Base-by-base conservation (phyloP, 2,113 vertebrate species). In the Drymodes brunneopygia region DNA sequence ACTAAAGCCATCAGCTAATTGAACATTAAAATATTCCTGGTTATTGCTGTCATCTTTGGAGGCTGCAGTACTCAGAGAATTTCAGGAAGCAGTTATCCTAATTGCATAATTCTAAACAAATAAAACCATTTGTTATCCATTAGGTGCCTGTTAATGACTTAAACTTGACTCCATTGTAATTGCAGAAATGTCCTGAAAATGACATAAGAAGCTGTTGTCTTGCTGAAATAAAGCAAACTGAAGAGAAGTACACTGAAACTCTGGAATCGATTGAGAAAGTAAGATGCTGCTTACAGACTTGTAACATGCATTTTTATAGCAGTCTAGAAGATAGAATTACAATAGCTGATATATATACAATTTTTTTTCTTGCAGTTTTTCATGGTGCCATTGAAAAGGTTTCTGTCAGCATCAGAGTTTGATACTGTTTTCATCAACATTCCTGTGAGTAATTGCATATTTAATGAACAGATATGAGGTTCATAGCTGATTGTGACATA, bases 221-320 rank as follows among this genome's bases (percentile, higher is more conserved):
- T 58, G 96, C 98, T 87, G 99, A 99, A 98, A 99, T 99, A 97
- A 99, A 98, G 89, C 99, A 99, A 98, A 99, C 99, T 2, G 99
- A 99, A 95, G 99, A 99, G 98, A 99, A 99, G 96, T 99, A 99
- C 92, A 98, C 99, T 7, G 99, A 99, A 97, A 99, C 99, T 4
- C 96, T 99, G 98, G 99, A 99, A 93, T 99, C 99, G 1, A 99
- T 99, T 82, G 99, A 99, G 96, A 99, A 99, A 97, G 99, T 99
- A 96, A 96, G 98, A 78, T 85, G 3, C 44, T 48, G 42, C 44
- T 79, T 73, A 33, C 0, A 57, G 42, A 62, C 40, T 53, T 40
- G 10, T 40, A 78, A 28, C 7, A 12, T 50, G 15, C 2, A 3
- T 88, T 81, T 90, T 66, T 71, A 11, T 57, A 61, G 29, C 47